These are phyloP conservation scores for Melangyna quadrimaculata DNA, from an alignment of 2,888 invertebrate genomes.

Conservation along the genomic window DNA sequence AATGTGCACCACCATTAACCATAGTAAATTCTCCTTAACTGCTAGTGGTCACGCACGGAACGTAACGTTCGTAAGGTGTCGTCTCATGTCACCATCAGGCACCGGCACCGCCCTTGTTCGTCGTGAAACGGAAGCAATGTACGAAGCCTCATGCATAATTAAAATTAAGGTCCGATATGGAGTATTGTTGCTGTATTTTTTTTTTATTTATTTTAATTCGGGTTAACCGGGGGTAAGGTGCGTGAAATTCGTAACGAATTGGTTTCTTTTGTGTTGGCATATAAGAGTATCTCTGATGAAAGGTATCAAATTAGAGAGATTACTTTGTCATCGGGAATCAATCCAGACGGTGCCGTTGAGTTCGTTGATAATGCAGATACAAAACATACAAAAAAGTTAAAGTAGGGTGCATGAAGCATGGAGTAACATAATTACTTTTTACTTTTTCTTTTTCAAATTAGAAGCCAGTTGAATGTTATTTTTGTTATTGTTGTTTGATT, in stretches of 20 bases:
- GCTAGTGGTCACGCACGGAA: conserved; percentile 58
- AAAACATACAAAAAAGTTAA: neutral
- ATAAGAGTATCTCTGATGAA: conserved; percentile 65
- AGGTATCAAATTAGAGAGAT: conserved; percentile 69
- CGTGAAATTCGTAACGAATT: conserved; percentile 52
- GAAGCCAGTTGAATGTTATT: neutral
- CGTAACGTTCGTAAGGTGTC: conserved; percentile 51
- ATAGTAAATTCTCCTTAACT: conserved; percentile 58
- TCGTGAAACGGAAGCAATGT: conserved; percentile 59
- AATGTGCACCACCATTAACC: conserved; percentile 28
- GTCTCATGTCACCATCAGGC: conserved; percentile 66
- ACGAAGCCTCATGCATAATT: conserved; percentile 63
- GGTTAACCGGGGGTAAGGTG: conserved; percentile 49
- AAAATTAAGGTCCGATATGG: conserved; percentile 43
- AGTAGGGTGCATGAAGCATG: neutral
- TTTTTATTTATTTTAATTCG: neutral
- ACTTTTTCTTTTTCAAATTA: neutral
- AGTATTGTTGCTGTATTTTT: neutral
- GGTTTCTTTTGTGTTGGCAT: conserved; percentile 40
- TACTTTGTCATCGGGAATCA: conserved; percentile 65
- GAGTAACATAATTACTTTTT: neutral
- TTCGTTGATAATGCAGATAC: neutral
- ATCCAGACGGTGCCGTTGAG: conserved; percentile 8
- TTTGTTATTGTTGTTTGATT: neutral
- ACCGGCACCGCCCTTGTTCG: conserved; percentile 50